Evolutionary conservation across 2,888 invertebrate genomes (phyloP).

Genomic region (Galerucella pusilla): DNA sequence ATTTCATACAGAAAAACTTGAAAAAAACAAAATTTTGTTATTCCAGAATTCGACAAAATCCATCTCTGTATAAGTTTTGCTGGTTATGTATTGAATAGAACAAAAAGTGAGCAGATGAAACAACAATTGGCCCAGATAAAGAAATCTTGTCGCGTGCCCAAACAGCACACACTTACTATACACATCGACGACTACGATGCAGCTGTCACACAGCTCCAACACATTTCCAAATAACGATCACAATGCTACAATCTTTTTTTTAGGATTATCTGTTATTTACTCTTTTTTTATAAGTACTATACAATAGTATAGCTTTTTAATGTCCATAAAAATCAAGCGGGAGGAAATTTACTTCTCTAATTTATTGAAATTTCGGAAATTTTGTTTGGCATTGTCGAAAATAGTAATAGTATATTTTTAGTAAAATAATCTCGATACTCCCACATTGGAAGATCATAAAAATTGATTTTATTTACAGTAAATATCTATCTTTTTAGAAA

Average conservation of each 20-base stretch:
- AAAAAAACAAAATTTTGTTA: not conserved
- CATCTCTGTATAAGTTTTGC: slow-evolving; percentile 22
- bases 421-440: too few species aligned
- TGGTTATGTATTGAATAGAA: slow-evolving; percentile 39
- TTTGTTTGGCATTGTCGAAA: too few species aligned
- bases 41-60: not conserved
- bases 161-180: slow-evolving; percentile 45
- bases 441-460: too few species aligned
- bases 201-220: slow-evolving; percentile 52
- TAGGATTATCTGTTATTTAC: slow-evolving; percentile 48
- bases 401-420: too few species aligned
- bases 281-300: slow-evolving; percentile 25
- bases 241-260: slow-evolving; percentile 42
- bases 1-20: too few species aligned
- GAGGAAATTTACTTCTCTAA: too few species aligned
- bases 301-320: not conserved
- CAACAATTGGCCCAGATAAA: slow-evolving; percentile 64
- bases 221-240: slow-evolving; percentile 57
- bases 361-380: too few species aligned
- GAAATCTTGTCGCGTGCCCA: slow-evolving; percentile 64
- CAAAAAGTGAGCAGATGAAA: slow-evolving; percentile 60
- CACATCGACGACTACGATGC: slow-evolving; percentile 53
- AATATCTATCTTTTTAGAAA: too few species aligned
- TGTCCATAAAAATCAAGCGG: too few species aligned
- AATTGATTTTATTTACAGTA: too few species aligned